A percentile compares a stretch with the other conserved stretches of the same genome.
These are phyloP conservation scores for Silurus asotus DNA, from an alignment of 2,113 vertebrate genomes.

Conservation along the genomic window DNA sequence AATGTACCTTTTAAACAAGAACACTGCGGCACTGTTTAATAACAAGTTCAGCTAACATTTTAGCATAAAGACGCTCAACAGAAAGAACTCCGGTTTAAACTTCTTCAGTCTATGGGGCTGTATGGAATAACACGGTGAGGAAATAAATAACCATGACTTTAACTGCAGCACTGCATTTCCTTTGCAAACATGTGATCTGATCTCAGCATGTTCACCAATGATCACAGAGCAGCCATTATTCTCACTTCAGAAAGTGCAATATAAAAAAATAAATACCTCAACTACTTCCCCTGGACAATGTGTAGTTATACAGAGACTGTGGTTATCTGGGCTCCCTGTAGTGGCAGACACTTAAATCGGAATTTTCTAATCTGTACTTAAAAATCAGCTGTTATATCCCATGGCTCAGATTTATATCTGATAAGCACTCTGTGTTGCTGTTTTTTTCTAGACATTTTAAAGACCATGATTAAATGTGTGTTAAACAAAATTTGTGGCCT, in stretches of 20 bases:
- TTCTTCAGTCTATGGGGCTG: not conserved
- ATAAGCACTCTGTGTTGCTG: not conserved
- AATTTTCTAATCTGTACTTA: slow-evolving; percentile 16
- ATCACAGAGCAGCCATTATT: slow-evolving; percentile 40
- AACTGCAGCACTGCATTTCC: slow-evolving; percentile 18
- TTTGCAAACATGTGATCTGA: slow-evolving; percentile 40
- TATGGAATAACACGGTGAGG: not conserved
- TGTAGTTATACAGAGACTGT: slow-evolving; percentile 24
- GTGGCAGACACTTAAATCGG: slow-evolving; percentile 17
- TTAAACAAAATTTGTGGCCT: not conserved
- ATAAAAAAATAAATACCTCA: not conserved
- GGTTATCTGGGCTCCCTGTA: slow-evolving; percentile 10
- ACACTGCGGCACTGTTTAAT: not conserved
- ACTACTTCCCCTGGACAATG: not conserved
- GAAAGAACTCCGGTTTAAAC: not conserved
- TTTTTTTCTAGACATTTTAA: not conserved
- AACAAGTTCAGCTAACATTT: not conserved
- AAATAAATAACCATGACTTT: slow-evolving; percentile 14
- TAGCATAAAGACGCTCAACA: not conserved
- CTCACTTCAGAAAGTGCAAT: slow-evolving; percentile 9
- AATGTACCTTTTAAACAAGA: not conserved
- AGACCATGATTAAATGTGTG: not conserved
- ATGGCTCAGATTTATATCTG: not conserved
- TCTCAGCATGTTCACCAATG: slow-evolving; percentile 39
- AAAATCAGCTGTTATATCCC: not conserved